A percentile compares a stretch with the other conserved stretches of the same genome.
Conservation (phyloP, 2,797 vertebrate species). For the Sternotherus odoratus region DNA sequence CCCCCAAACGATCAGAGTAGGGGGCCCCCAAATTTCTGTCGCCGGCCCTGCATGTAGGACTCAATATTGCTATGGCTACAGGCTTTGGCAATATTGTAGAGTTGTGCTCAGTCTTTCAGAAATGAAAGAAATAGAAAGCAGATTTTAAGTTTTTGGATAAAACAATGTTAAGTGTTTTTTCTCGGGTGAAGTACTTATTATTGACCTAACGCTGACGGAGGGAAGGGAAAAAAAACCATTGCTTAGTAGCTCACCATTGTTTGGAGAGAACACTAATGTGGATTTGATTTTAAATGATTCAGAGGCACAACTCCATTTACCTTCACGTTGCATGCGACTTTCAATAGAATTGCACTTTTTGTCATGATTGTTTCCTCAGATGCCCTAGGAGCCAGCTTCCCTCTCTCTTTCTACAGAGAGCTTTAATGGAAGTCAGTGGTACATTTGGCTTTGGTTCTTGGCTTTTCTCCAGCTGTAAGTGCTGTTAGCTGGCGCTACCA, state of each 20-base stretch:
- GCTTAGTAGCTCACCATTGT: background rate
- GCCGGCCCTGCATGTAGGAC: background rate
- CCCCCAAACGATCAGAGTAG: too few relatives aligned
- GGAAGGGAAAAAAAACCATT: background rate
- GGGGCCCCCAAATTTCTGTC: too few relatives aligned
- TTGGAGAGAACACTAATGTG: background rate
- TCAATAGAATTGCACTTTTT: slow-evolving; percentile 13
- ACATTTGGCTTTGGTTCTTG: background rate
- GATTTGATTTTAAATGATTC: slow-evolving; percentile 19
- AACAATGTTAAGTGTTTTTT: background rate
- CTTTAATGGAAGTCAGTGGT: background rate
- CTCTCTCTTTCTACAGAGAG: background rate
- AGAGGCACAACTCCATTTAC: background rate
- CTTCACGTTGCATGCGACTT: slow-evolving; percentile 24
- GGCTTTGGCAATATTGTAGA: background rate
- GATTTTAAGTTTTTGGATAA: background rate
- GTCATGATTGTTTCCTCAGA: background rate
- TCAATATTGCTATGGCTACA: slow-evolving; percentile 7
- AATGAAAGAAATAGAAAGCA: slow-evolving; percentile 1
- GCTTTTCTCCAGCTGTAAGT: background rate
- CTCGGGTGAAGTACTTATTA: background rate
- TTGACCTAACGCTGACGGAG: background rate
- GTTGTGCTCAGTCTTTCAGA: background rate
- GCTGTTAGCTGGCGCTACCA: background rate
- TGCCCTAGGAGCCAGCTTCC: slow-evolving; percentile 2